Conservation (phyloP, 2,797 vertebrate species). For the Poecilia velifera region DNA sequence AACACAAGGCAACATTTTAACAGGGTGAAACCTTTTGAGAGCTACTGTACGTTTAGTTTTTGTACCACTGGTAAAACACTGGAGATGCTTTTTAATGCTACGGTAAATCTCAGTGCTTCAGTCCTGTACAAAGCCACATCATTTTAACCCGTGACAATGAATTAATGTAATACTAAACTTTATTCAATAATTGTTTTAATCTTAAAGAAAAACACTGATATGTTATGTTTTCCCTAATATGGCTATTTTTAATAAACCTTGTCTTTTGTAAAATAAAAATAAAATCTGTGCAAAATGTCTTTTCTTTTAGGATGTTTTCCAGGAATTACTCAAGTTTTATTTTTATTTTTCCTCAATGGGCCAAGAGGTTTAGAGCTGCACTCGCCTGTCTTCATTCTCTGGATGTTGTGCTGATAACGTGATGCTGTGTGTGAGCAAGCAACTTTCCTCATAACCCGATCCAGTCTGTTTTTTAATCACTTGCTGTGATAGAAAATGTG, state of each 20-base stretch:
- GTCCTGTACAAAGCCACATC: neutral
- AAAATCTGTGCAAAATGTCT: neutral
- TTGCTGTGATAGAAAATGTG: neutral
- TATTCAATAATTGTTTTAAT: neutral
- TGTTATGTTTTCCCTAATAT: conserved; percentile 1
- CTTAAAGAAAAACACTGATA: neutral
- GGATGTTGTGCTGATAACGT: neutral
- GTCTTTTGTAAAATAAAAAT: neutral
- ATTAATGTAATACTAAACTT: neutral
- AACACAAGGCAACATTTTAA: neutral
- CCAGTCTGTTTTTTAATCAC: neutral
- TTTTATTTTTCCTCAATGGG: neutral
- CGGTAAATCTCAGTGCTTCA: neutral
- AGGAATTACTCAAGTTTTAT: neutral
- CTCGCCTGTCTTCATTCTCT: neutral
- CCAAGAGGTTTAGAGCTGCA: neutral
- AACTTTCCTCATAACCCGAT: neutral
- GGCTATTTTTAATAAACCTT: conserved; percentile 1
- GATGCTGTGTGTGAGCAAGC: neutral
- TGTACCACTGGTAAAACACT: neutral
- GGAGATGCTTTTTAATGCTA: neutral
- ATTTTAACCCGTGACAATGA: neutral
- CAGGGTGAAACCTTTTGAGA: neutral
- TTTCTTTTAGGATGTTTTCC: neutral
- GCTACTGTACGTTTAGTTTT: neutral